A percentile compares a stretch with the other conserved stretches of the same genome.
phyloP scores from a whole-genome alignment of 2,113 vertebrate genomes.

The Procavia capensis region DNA sequence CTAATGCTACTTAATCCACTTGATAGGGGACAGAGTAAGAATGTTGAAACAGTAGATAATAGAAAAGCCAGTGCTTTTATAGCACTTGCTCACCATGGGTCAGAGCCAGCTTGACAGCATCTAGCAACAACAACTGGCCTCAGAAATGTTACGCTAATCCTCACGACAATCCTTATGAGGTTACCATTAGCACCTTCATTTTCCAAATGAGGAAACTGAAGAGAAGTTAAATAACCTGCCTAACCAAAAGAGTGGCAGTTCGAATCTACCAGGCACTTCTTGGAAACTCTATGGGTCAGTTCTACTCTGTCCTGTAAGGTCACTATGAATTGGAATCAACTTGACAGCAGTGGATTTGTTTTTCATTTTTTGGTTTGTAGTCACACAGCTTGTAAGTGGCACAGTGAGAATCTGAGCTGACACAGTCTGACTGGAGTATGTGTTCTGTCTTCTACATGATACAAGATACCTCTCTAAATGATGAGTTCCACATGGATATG shows the following conservation, averaged over 20 bases:
- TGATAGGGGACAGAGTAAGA: not conserved
- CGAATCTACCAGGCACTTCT: too few relatives aligned
- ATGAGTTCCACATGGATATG: not conserved
- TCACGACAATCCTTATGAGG: not conserved
- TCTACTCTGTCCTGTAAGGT: too few relatives aligned
- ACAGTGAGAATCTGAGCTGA: not conserved
- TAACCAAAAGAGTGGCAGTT: too few relatives aligned
- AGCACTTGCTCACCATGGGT: not conserved
- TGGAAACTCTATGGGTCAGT: too few relatives aligned
- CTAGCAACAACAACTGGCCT: not conserved
- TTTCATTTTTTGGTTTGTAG: too few relatives aligned
- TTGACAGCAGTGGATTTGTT: too few relatives aligned
- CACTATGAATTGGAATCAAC: too few relatives aligned
- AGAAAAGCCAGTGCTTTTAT: not conserved
- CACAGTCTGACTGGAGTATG: not conserved
- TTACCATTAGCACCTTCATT: not conserved
- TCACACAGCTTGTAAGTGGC: not conserved
- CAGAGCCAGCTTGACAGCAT: not conserved
- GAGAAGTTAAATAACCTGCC: not conserved
- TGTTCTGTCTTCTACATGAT: not conserved
- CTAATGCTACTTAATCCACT: not conserved
- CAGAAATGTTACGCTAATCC: not conserved
- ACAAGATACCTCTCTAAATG: not conserved
- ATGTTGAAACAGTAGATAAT: not conserved
- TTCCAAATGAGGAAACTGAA: constrained; percentile 1